These are phyloP conservation scores for Hybognathus amarus DNA, from an alignment of 2,797 vertebrate genomes.

Conservation along the genomic window DNA sequence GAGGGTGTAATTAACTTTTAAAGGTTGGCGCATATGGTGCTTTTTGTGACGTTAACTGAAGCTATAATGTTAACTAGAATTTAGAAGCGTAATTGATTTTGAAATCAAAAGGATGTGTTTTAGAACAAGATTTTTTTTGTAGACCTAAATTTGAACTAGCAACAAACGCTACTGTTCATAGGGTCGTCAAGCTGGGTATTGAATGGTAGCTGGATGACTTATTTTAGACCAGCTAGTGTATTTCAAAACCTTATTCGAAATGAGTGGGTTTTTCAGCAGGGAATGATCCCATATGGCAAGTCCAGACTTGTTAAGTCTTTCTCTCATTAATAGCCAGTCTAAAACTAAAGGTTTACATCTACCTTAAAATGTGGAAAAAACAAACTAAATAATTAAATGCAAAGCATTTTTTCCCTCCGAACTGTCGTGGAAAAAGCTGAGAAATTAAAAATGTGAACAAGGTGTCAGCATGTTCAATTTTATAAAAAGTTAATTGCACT, in stretches of 20 bases:
- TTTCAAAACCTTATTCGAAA: conserved; percentile 5
- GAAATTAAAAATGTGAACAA: conserved; percentile 55
- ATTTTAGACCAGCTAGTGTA: conserved; percentile 5
- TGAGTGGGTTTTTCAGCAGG: not conserved
- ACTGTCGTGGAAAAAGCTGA: conserved; percentile 35
- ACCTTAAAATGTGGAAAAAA: not conserved
- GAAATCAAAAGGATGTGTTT: conserved; percentile 14
- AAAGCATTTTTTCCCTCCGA: not conserved
- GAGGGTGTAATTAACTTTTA: conserved; percentile 81
- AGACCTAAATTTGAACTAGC: not conserved
- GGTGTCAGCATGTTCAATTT: conserved; percentile 54
- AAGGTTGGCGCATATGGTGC: conserved; percentile 76
- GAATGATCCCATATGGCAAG: conserved; percentile 65
- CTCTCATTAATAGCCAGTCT: conserved; percentile 24
- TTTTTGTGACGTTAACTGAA: conserved; percentile 66
- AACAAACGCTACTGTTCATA: not conserved
- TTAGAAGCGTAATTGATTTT: conserved; percentile 55
- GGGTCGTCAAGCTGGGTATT: not conserved
- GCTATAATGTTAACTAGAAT: conserved; percentile 50
- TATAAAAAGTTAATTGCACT: conserved; percentile 54
- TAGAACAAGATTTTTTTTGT: not conserved
- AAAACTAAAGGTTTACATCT: not conserved
- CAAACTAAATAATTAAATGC: conserved; percentile 19
- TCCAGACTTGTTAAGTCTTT: conserved; percentile 59
- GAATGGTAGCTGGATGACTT: not conserved